phyloP scores from a whole-genome alignment of 2,113 vertebrate genomes.

The Eublepharis macularius region DNA sequence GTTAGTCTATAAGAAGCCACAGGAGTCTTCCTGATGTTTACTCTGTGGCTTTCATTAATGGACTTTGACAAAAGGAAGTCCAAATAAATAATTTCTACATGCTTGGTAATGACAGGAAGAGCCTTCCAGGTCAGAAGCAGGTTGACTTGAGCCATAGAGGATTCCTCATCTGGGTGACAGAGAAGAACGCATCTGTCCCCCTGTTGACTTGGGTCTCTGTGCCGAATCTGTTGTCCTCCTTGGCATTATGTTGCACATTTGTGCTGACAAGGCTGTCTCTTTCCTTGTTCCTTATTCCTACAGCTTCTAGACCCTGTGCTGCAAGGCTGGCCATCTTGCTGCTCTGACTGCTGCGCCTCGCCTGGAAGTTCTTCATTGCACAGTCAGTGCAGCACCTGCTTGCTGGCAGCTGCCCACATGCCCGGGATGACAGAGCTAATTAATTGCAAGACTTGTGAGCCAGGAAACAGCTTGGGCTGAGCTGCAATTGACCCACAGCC shows the following conservation, averaged over 20 bases:
- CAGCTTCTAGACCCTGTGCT: background rate
- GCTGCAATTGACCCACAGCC: background rate
- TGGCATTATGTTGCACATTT: background rate
- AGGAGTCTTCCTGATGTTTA: too few species aligned
- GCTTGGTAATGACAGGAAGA: too few species aligned
- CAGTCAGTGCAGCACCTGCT: constrained; percentile 2
- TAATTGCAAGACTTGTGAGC: background rate
- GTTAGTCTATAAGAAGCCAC: too few species aligned
- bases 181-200: background rate
- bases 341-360: background rate
- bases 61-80: too few species aligned
- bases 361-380: background rate
- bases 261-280: background rate
- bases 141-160: background rate
- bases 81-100: too few species aligned
- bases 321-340: background rate
- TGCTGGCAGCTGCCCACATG: background rate
- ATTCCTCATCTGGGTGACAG: background rate
- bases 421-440: constrained; percentile 16
- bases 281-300: background rate
- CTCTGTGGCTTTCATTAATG: too few species aligned
- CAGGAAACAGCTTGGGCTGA: background rate
- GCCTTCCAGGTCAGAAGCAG: too few species aligned
- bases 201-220: background rate
- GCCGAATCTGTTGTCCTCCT: background rate